Conservation (phyloP, 2,888 invertebrate species). For the Epistrophe grossulariae region DNA sequence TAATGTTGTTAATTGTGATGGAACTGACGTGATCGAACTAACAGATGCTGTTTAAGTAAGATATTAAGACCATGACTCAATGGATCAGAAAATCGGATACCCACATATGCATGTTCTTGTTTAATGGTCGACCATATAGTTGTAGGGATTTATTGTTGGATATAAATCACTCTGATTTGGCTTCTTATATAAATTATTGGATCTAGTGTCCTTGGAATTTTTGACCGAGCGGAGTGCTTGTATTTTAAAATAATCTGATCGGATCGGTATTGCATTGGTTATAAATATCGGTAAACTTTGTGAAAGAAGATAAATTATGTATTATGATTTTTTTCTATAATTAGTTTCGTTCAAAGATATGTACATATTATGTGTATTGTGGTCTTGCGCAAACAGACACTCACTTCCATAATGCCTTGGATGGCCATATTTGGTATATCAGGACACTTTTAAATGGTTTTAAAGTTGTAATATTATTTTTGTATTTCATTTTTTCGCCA, state of each 20-base stretch:
- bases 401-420: too few species aligned
- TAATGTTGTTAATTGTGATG: not conserved
- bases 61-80: slow-evolving; percentile 25
- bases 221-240: not conserved
- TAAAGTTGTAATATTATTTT: too few species aligned
- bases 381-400: too few species aligned
- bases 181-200: not conserved
- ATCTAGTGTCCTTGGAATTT: not conserved
- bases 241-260: not conserved
- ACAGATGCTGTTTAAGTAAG: slow-evolving; percentile 33
- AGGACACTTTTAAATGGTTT: too few species aligned
- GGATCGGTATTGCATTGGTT: not conserved
- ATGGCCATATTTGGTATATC: too few species aligned
- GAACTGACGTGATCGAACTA: slow-evolving; percentile 24
- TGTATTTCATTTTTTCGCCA: too few species aligned
- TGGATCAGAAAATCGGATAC: slow-evolving; percentile 35
- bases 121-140: not conserved
- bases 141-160: slow-evolving; percentile 4
- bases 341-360: too few species aligned
- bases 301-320: too few species aligned
- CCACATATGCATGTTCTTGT: not conserved
- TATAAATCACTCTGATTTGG: not conserved
- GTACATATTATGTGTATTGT: too few species aligned
- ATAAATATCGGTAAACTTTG: too few species aligned
- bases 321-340: too few species aligned